Conservation (phyloP, 2,113 vertebrate species). For the Sapajus apella region DNA sequence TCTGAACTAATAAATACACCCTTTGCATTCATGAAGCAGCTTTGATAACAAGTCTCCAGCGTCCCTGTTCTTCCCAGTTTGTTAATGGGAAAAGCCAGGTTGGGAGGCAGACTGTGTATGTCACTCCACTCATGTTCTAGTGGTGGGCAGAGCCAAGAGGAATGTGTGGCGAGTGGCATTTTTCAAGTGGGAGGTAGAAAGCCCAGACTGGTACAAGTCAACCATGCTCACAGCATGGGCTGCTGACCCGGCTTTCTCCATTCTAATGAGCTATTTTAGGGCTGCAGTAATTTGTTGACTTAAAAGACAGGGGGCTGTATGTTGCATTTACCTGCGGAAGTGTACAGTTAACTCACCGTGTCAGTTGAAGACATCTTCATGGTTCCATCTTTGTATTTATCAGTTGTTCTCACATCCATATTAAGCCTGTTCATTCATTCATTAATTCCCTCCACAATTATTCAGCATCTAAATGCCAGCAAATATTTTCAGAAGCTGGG, state of each 20-base stretch:
- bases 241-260: background rate
- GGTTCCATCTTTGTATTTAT: background rate
- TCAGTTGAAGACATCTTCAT: background rate
- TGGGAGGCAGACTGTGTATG: background rate
- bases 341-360: background rate
- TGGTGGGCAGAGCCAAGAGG: background rate
- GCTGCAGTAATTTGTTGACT: background rate
- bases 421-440: background rate
- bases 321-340: background rate
- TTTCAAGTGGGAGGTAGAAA: background rate
- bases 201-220: background rate
- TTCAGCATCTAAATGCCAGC: background rate
- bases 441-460: background rate
- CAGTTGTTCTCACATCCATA: slow-evolving; percentile 1
- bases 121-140: background rate
- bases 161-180: background rate
- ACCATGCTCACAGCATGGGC: background rate
- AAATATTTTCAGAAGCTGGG: background rate
- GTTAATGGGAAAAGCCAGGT: background rate
- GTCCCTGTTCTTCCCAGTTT: background rate
- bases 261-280: background rate
- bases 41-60: background rate
- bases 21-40: background rate
- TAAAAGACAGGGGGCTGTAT: background rate
- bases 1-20: background rate